Conservation (phyloP, 2,888 invertebrate species). For the Drosophila robusta region DNA sequence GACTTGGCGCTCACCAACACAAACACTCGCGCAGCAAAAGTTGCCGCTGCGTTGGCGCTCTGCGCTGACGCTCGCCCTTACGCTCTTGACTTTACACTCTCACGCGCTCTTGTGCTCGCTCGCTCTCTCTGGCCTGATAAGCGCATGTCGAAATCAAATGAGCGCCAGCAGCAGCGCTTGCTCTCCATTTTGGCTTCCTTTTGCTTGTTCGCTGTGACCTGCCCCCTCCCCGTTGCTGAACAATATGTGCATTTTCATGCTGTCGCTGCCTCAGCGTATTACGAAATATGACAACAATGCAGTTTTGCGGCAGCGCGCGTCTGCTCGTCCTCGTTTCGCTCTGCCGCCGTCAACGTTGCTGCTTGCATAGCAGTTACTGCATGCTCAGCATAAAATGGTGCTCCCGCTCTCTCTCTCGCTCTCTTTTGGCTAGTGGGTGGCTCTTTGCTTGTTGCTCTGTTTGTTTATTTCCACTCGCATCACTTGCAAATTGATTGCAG, state of each 20-base stretch:
- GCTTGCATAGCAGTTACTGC: slow-evolving; percentile 37
- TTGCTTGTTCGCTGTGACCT: slow-evolving; percentile 55
- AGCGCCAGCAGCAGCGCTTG: slow-evolving; percentile 35
- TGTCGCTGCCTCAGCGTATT: slow-evolving; percentile 80
- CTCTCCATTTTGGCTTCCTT: slow-evolving; percentile 61
- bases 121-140: slow-evolving; percentile 47
- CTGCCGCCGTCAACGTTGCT: slow-evolving; percentile 54
- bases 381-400: slow-evolving; percentile 59
- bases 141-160: slow-evolving; percentile 59
- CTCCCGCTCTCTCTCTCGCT: slow-evolving; percentile 8
- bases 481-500: slow-evolving; percentile 77
- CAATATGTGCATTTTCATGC: slow-evolving; percentile 38
- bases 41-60: slow-evolving; percentile 68
- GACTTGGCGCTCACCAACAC: slow-evolving; percentile 52
- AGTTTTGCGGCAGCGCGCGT: slow-evolving; percentile 64
- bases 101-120: slow-evolving; percentile 18
- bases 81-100: slow-evolving; percentile 37
- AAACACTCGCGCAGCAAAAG: slow-evolving; percentile 13
- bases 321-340: slow-evolving; percentile 81
- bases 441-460: slow-evolving; percentile 42
- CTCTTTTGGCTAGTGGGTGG: slow-evolving; percentile 50
- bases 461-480: slow-evolving; percentile 69
- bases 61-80: slow-evolving; percentile 41
- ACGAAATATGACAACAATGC: slow-evolving; percentile 84
- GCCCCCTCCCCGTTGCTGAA: slow-evolving; percentile 17